These are phyloP conservation scores for Helarctos malayanus DNA, from an alignment of 2,797 vertebrate genomes.

Conservation along the genomic window DNA sequence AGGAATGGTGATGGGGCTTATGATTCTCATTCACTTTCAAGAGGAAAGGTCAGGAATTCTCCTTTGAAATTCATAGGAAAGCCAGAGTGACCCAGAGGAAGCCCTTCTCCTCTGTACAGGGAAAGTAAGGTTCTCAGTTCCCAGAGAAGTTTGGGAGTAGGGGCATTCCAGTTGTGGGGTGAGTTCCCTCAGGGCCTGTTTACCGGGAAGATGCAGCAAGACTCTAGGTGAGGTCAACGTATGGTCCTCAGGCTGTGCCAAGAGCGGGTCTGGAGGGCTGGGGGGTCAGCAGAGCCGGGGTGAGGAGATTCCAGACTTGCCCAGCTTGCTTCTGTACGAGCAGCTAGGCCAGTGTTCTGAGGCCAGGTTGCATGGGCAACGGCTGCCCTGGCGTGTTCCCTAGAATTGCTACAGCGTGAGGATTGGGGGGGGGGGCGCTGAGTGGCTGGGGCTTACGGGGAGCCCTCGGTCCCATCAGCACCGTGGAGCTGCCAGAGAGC, in stretches of 20 bases:
- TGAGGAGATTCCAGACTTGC: not conserved
- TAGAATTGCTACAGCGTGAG: not conserved
- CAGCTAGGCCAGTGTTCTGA: not conserved
- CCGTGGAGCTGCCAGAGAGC: not conserved
- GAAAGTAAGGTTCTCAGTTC: not conserved
- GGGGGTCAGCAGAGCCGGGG: not conserved
- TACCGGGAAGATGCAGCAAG: not conserved
- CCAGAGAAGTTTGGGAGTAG: not conserved
- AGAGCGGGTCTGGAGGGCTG: not conserved
- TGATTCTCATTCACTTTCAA: constrained; percentile 10
- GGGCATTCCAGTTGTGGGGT: not conserved
- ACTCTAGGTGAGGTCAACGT: not conserved
- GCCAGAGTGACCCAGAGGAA: not conserved
- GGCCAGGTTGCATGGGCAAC: not conserved
- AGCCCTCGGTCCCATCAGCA: not conserved
- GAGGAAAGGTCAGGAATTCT: constrained; percentile 37
- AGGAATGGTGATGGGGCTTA: not conserved
- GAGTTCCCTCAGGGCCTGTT: not conserved
- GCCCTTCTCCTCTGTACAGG: not conserved
- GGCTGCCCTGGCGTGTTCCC: not conserved
- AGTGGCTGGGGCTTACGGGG: not conserved
- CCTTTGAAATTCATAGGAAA: not conserved
- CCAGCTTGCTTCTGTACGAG: not conserved
- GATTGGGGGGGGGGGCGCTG: too few species aligned
- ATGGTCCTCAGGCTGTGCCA: not conserved